Conservation (phyloP, 1,140 invertebrate genomes). For the Bombus sylvicola region DNA sequence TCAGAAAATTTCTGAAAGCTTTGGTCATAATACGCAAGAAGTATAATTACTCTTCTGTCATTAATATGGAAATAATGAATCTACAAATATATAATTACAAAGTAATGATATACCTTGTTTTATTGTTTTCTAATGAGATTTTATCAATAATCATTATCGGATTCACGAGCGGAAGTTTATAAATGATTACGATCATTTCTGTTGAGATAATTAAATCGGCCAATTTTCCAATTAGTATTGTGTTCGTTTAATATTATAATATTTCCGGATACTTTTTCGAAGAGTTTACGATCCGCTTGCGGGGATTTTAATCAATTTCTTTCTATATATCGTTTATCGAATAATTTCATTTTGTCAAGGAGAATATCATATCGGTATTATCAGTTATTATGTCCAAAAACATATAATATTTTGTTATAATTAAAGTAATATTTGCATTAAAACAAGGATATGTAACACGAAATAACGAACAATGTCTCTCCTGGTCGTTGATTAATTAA, state of each 20-base stretch:
- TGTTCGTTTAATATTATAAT: not conserved
- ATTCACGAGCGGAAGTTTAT: not conserved
- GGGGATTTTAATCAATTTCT: not conserved
- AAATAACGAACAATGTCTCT: not conserved
- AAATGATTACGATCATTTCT: not conserved
- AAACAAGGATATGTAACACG: not conserved
- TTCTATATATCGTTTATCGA: not conserved
- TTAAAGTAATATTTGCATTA: not conserved
- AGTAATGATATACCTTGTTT: not conserved
- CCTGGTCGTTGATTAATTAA: not conserved
- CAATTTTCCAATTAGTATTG: too few species aligned
- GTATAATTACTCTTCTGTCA: not conserved
- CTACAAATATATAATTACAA: not conserved
- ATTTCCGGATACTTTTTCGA: not conserved
- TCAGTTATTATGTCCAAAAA: not conserved
- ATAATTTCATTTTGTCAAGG: not conserved
- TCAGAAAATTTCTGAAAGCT: not conserved
- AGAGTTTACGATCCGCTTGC: not conserved
- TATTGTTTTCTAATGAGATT: not conserved
- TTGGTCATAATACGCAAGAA: not conserved
- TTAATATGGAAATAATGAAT: not conserved
- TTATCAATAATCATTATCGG: not conserved
- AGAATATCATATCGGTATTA: too few species aligned
- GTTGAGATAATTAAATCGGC: conserved; percentile 9
- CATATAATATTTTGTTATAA: not conserved